Evolutionary conservation across 2,113 vertebrate genomes (phyloP).

Genomic region (Nothobranchius furzeri): DNA sequence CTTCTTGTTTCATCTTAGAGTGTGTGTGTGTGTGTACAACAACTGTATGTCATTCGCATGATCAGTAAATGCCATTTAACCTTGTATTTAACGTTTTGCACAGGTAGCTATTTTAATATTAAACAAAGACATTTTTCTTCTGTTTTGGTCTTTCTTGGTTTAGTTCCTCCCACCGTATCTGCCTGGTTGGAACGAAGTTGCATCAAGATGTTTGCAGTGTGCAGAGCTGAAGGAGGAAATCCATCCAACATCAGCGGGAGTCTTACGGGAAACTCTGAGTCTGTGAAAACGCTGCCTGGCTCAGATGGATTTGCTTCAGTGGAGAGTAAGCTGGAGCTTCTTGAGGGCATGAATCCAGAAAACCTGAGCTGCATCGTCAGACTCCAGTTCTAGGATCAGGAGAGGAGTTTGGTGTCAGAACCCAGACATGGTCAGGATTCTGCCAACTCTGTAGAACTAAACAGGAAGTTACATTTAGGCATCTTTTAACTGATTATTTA

Average conservation of each 20-base stretch:
- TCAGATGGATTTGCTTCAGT: conserved; percentile 31
- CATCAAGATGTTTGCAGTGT: conserved; percentile 58
- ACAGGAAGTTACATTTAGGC: too few species aligned
- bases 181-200: conserved; percentile 24
- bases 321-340: conserved; percentile 53
- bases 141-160: not conserved
- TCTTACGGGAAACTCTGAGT: not conserved
- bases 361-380: conserved; percentile 62
- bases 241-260: conserved; percentile 71
- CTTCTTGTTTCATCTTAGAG: not conserved
- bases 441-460: too few species aligned
- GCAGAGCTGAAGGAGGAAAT: conserved; percentile 62
- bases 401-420: not conserved
- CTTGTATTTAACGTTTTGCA: too few species aligned
- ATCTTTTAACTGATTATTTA: too few species aligned
- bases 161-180: conserved; percentile 39
- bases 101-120: not conserved
- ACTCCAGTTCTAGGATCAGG: conserved; percentile 14
- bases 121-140: not conserved
- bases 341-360: not conserved
- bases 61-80: too few species aligned
- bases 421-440: conserved; percentile 20
- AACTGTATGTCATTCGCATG: too few species aligned
- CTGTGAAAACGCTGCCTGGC: fast-evolving
- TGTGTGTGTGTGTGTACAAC: too few species aligned